Evolutionary conservation across 2,797 vertebrate species (phyloP).

Genomic region (Diceros bicornis): DNA sequence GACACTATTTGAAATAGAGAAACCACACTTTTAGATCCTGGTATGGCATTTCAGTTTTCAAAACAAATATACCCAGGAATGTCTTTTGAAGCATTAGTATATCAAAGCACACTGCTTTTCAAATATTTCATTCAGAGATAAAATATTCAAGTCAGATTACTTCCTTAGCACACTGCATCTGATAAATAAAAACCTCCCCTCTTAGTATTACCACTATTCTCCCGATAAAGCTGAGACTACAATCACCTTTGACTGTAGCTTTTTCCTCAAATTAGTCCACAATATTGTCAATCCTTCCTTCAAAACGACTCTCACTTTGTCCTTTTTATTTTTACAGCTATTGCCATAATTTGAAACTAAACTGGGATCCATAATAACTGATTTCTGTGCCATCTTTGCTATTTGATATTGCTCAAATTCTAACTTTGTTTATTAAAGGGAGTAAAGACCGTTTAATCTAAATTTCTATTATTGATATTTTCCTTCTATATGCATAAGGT

Average conservation of each 20-base stretch:
- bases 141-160: constrained; percentile 10
- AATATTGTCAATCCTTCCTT: neutral
- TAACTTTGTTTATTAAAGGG: neutral
- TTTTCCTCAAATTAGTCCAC: neutral
- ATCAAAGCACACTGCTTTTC: neutral
- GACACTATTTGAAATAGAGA: neutral
- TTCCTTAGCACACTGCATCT: neutral
- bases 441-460: neutral
- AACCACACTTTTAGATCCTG: neutral
- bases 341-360: constrained; percentile 23
- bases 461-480: neutral
- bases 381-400: neutral
- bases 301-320: neutral
- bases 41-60: neutral
- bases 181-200: neutral
- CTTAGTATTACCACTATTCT: neutral
- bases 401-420: neutral
- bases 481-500: neutral
- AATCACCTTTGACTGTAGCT: neutral
- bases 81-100: neutral
- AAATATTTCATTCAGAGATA: constrained; percentile 12
- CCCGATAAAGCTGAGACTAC: neutral
- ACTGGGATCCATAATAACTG: neutral
- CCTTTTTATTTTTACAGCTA: neutral
- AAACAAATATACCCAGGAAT: constrained; percentile 19